A percentile compares a stretch with the other conserved stretches of the same genome.
Conservation (phyloP, 2,888 invertebrate species). For the Seladonia tumulorum region DNA sequence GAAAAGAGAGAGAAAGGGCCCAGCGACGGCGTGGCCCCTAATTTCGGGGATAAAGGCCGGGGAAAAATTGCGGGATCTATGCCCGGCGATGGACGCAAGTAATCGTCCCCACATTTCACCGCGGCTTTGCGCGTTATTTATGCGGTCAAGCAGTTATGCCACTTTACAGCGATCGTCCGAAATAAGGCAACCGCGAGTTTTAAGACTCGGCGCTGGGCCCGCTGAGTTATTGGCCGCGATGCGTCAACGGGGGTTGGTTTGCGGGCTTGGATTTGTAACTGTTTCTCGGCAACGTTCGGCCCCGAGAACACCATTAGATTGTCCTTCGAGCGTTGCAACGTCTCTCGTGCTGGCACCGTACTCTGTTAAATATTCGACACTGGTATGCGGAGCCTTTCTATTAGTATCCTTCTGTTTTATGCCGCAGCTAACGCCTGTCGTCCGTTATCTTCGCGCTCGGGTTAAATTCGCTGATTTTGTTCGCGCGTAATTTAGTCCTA, state of each 20-base stretch:
- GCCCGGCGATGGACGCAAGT: slow-evolving; percentile 64
- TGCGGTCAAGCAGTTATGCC: slow-evolving; percentile 62
- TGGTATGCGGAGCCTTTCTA: neutral
- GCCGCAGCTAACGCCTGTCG: neutral
- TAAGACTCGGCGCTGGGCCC: slow-evolving; percentile 38
- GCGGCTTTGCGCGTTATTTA: slow-evolving; percentile 67
- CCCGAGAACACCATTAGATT: neutral
- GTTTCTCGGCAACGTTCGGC: neutral
- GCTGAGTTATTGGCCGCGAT: slow-evolving; percentile 51
- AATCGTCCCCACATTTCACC: slow-evolving; percentile 68
- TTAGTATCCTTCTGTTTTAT: neutral
- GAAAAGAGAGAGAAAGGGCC: slow-evolving; percentile 2
- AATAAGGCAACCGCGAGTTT: slow-evolving; percentile 55
- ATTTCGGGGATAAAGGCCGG: slow-evolving; percentile 70
- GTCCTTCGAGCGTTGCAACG: neutral
- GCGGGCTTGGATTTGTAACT: slow-evolving; percentile 27
- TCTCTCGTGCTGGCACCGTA: neutral
- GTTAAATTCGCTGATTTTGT: neutral
- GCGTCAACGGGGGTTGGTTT: slow-evolving; percentile 46
- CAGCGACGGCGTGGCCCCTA: slow-evolving; percentile 52
- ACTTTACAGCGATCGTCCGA: slow-evolving; percentile 59
- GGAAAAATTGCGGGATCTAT: slow-evolving; percentile 64
- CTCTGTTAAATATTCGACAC: slow-evolving; percentile 6
- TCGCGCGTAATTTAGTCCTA: neutral
- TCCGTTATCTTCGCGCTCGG: neutral